Base-by-base conservation (phyloP, 2,888 invertebrate species). In the Neoaliturus tenellus region DNA sequence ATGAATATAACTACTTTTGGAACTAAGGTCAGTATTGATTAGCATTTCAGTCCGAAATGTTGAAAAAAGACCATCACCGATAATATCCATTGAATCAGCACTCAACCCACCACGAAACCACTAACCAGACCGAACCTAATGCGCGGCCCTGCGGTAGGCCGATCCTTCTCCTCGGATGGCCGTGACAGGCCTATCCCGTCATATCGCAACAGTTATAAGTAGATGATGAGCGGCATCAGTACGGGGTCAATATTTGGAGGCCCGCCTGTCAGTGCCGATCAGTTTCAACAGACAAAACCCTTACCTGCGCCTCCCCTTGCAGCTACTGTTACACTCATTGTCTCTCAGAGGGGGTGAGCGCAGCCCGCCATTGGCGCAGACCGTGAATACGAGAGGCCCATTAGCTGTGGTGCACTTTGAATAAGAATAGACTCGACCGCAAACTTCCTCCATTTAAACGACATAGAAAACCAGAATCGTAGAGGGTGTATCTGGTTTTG, bases 181-280 rank as follows among this genome's bases (percentile, higher is more conserved):
- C 25, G 17, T 31, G 17, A 51, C 3, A 20, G 51, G 23, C 67
- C 67, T 33, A 67, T 23, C 71, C 71, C 75, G 75, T 75, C 75
- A 75, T 75, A 75, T 28, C 75, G 41, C 5, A 25, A 75, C 48
- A 75, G 75, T 75, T 75, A 75, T 75, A 44, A 75, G 75, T 75
- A 44, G 48, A 75, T 75, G 75, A 75, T 75, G 75, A 75, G 75
- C 5, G 20, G 48, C 10, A 75, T 75, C 75, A 75, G 44, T 28
- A 41, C 25, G 39, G 75, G 75, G 75, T 44, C 75, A 75, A 75
- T 75, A 75, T 75, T 75, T 44, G 75, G 44, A 44, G 25, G 75
- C 75, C 35, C 25, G 23, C 28, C 75, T 44, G 75, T 75, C 75
- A 75, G 75, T 2, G 25, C 12, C 25, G 8, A 75, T 75, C 39